Evolutionary conservation across 2,888 invertebrate species (phyloP).

Genomic region (Eumacrocentrus americanus): DNA sequence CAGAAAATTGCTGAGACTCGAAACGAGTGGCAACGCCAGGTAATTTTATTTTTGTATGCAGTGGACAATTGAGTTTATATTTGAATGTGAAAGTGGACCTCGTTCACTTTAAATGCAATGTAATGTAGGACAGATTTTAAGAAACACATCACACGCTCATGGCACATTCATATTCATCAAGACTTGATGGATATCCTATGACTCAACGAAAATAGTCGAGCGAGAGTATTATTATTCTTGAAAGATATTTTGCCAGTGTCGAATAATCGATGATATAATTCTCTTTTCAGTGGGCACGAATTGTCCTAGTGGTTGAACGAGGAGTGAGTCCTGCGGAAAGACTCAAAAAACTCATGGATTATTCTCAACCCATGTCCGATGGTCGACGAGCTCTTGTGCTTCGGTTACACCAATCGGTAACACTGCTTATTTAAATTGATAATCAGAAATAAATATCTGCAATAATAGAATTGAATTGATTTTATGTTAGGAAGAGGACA

Average conservation of each 20-base stretch:
- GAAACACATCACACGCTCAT: slow-evolving; percentile 16
- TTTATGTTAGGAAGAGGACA: slow-evolving; percentile 92
- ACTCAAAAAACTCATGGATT: slow-evolving; percentile 82
- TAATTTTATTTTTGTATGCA: slow-evolving; percentile 53
- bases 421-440: slow-evolving; percentile 40
- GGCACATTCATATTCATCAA: not conserved
- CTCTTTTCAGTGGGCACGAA: slow-evolving; percentile 86
- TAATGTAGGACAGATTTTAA: slow-evolving; percentile 19
- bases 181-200: not conserved
- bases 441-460: not conserved
- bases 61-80: not conserved
- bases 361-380: slow-evolving; percentile 94
- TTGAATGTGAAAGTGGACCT: slow-evolving; percentile 10
- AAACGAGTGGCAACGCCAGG: slow-evolving; percentile 96
- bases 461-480: no score
- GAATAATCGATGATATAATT: not conserved
- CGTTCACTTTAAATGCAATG: slow-evolving; percentile 9
- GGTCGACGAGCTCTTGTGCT: slow-evolving; percentile 85
- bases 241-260: not conserved
- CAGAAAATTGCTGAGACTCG: slow-evolving; percentile 96
- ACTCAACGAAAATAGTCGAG: slow-evolving; percentile 2
- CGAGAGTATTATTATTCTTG: not conserved
- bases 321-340: slow-evolving; percentile 92
- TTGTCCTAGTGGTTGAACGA: slow-evolving; percentile 94
- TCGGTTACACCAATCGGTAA: slow-evolving; percentile 86